Base-by-base conservation (phyloP, 1,140 invertebrate species). In the Drosophila kanapiae region DNA sequence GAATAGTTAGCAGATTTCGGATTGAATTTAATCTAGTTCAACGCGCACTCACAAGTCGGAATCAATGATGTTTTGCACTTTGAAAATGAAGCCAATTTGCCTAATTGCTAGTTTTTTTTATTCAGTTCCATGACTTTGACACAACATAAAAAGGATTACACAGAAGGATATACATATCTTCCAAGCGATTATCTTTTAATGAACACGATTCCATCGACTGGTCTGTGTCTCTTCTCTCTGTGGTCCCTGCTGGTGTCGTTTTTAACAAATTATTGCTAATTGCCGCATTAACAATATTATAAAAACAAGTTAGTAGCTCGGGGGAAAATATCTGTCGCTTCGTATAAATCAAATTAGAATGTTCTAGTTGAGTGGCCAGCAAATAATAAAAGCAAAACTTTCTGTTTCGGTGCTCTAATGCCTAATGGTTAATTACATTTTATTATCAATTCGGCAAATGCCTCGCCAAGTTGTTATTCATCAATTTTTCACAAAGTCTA, bases 211-310 rank as follows among this genome's bases (percentile, higher is more conserved):
- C 31, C 18, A 38, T 13, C n/a, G 31, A 45, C 40, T 42, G 37
- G 8, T 23, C 42, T n/a, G n/a, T n/a, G n/a, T n/a, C n/a, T n/a
- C n/a, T n/a, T 8, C 14, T 16, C 27, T 33, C 14, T 11, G n/a
- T 33, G 29, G 29, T 51, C 23, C 29, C 3, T 38, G 18, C 10
- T 48, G n/a, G 74, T 77, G 72, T 77, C 74, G 64, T 68, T 77
- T 77, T 68, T 77, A 48, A 60, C 75, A 14, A 77, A 77, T 77
- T 60, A 69, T 56, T 77, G 74, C 76, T 77, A 77, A 77, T 77
- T 77, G 33, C 48, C 51, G 56, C 38, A 61, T 69, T 77, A 68
- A 77, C 56, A 77, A 33, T 49, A 67, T 42, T 54, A 59, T 69
- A 77, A 60, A 54, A 77, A 76, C 71, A 58, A 77, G 74, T 77